Base-by-base conservation (phyloP, 2,888 invertebrate genomes). In the Noctua fimbriata region DNA sequence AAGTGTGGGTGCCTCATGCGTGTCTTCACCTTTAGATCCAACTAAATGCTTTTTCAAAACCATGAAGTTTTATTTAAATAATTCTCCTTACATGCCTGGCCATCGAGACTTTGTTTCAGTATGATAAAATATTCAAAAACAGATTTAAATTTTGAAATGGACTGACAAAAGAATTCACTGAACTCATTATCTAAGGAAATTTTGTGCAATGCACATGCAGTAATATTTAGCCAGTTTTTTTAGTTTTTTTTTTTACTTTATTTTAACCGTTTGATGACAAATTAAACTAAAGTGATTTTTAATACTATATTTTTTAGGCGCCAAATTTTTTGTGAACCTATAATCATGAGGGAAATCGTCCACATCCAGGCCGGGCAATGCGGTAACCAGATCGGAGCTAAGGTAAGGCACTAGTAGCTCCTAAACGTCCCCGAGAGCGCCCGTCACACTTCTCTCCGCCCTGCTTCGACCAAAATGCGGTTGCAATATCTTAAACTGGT, bases 341-440 rank as follows among this genome's bases (percentile, higher is more conserved):
- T 76, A 87, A 94, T 90, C 89, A 98, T 98, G 98, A 97, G 98
- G 97, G 98, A 98, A 97, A 98, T 98, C 94, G 98, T 98, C 89
- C 98, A 98, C 95, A 97, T 98, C 91, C 98, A 98, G 95, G 98
- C 94, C 85, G 96, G 96, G 84, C 94, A 95, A 92, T 96, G 96
- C 90, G 96, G 96, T 36, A 96, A 96, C 97, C 98, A 98, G 96
- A 98, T 98, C 91, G 98, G 98, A 90, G 98, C 98, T 79, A 98
- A 98, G 97, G 98, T 98, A 94, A 93, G 67, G 2, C 52, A 44
- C 12, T 97, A 65, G 21, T 18, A 21, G 1, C 1, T 52, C n/a
- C 6, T 21, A n/a, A 32, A 32, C 16, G 4, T 28, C n/a, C n/a
- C n/a, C n/a, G n/a, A 21, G 32, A 18, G 1, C n/a, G 1, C 14